Evolutionary conservation across 2,797 vertebrate species (phyloP).

Genomic region (Characodon lateralis): DNA sequence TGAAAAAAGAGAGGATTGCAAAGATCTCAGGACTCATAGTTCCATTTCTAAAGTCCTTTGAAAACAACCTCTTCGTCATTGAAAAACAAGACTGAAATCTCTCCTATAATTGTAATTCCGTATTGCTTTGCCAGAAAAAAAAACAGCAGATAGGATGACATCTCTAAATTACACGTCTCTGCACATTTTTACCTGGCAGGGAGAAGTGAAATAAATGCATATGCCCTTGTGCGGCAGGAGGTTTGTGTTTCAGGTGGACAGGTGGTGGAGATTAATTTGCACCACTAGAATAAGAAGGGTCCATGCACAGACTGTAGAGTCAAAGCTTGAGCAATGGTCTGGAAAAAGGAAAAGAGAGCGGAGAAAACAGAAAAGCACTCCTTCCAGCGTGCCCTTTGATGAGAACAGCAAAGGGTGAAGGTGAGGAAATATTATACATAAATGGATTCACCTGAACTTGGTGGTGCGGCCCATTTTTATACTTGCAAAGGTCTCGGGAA

Average conservation of each 20-base stretch:
- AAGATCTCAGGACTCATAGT: conserved; percentile 33
- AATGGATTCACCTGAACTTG: conserved; percentile 55
- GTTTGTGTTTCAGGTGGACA: conserved; percentile 57
- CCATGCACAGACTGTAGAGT: conserved; percentile 16
- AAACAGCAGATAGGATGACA: conserved; percentile 36
- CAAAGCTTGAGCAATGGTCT: conserved; percentile 28
- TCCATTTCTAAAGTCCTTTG: conserved; percentile 29
- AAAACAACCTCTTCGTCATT: conserved; percentile 32
- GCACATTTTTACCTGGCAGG: conserved; percentile 45
- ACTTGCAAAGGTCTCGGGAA: conserved; percentile 51
- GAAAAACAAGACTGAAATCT: neutral
- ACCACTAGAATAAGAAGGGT: conserved; percentile 43
- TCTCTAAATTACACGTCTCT: conserved; percentile 55
- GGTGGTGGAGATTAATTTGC: conserved; percentile 63
- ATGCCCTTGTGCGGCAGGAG: conserved; percentile 57
- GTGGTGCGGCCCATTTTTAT: conserved; percentile 42
- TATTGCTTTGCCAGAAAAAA: conserved; percentile 35
- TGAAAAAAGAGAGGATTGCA: conserved; percentile 15
- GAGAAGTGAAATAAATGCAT: conserved; percentile 55
- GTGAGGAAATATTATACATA: conserved; percentile 56
- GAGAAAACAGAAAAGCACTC: conserved; percentile 30
- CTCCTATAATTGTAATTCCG: conserved; percentile 47
- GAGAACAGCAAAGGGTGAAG: conserved; percentile 48
- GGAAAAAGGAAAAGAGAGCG: conserved; percentile 28
- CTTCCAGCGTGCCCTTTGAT: conserved; percentile 43